Evolutionary conservation across 1,140 invertebrate species (phyloP), one percentile per base, ranked within the genome.

Genomic region (Pinna nobilis): DNA sequence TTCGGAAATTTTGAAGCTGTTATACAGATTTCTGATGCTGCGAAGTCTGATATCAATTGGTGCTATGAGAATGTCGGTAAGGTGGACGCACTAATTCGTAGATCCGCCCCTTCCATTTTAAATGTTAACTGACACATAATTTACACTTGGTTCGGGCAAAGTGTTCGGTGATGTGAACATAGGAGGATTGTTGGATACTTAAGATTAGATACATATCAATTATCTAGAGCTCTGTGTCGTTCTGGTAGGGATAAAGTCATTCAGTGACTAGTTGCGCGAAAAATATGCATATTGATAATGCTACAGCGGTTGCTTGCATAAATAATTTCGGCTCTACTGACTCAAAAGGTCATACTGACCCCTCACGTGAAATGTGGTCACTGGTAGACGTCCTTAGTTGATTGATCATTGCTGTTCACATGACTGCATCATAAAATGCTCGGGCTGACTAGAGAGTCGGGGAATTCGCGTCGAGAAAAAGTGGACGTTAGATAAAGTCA

Each of bases 301-400:
- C 63, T 5, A 53, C 61, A 18, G 41, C 23, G n/a, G 39, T 74
- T 13, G 51, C 51, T 18, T 74, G 51, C 33, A 74, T 74, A 2
- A 66, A 67, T 20, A 61, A 74, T 20, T 66, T 74, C 49, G 63
- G 71, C 30, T 50, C 60, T 55, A 67, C 47, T 30, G 47, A 74
- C 1, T 53, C 53, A 3, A 18, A 23, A 5, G 50, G 23, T 11
- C 25, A 41, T 51, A 69, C 37, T 55, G 39, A 18, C 5, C 0
- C 66, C 15, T 44, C 49, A 9, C n/a, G 37, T 23, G 44, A 50
- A 18, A n/a, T 74, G 5, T 74, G 71, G 71, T 3, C 11, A 44
- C 39, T 11, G n/a, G 39, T n/a, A 11, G 39, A 44, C n/a, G n/a
- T n/a, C 39, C 39, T 44, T 44, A 44, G n/a, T 44, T n/a, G 9